phyloP scores from a whole-genome alignment of 2,797 vertebrate genomes.

The Hafferia zeledoni region DNA sequence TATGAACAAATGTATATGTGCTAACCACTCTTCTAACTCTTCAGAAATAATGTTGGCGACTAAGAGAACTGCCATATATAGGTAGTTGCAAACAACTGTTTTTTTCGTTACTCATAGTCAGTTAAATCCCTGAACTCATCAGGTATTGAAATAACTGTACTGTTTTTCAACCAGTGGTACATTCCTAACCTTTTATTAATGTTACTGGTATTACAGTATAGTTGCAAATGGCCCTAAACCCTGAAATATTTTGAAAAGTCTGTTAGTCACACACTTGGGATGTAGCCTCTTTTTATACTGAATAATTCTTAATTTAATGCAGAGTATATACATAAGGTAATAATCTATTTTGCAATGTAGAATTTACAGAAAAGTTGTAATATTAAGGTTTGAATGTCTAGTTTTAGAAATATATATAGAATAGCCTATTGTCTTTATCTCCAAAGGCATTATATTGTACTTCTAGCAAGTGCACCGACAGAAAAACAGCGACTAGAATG shows the following conservation, averaged over 20 bases:
- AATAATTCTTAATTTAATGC: neutral
- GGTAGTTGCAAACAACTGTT: neutral
- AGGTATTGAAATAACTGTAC: neutral
- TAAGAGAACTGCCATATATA: neutral
- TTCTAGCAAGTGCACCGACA: slow-evolving; percentile 87
- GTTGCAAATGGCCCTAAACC: neutral
- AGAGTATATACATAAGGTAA: neutral
- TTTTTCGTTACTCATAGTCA: neutral
- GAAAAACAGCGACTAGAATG: slow-evolving; percentile 89
- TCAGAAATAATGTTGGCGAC: neutral
- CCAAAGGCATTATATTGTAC: slow-evolving; percentile 93
- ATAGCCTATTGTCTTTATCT: slow-evolving; percentile 87
- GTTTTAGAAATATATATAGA: slow-evolving; percentile 70
- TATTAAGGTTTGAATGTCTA: slow-evolving; percentile 67
- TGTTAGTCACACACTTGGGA: neutral
- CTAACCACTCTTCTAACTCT: neutral
- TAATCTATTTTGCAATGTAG: neutral
- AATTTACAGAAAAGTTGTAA: neutral
- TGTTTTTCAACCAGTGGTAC: neutral
- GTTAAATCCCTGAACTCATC: neutral
- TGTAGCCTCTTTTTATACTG: neutral
- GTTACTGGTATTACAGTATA: neutral
- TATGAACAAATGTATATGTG: neutral
- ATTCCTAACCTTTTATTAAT: neutral
- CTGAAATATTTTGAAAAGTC: neutral